These are phyloP conservation scores for Ariopsis seemanni DNA, from an alignment of 2,113 vertebrate genomes.

Conservation along the genomic window DNA sequence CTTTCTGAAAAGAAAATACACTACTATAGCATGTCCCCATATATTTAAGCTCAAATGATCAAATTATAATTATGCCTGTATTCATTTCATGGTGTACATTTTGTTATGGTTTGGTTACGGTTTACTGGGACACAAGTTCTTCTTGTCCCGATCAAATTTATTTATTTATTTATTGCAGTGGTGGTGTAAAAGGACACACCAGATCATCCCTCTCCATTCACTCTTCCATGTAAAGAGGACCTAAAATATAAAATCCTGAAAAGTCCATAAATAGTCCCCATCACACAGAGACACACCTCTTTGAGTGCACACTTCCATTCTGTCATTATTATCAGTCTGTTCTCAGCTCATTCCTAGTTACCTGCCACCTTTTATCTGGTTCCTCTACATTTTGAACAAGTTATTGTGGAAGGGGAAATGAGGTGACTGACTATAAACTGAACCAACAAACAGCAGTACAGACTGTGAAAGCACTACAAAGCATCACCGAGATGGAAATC, in stretches of 20 bases:
- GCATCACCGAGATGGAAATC: neutral
- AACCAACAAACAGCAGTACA: neutral
- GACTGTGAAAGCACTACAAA: neutral
- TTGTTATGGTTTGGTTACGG: neutral
- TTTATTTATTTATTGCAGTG: neutral
- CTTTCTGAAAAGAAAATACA: neutral
- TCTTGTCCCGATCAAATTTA: neutral
- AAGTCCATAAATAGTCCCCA: neutral
- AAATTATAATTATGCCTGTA: neutral
- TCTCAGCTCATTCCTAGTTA: conserved; percentile 16
- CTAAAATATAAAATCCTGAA: neutral
- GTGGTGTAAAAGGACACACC: neutral
- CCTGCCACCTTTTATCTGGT: conserved; percentile 10
- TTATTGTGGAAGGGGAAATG: conserved; percentile 29
- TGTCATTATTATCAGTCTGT: conserved; percentile 20
- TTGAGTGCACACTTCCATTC: neutral
- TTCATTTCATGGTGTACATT: neutral
- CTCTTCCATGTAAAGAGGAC: neutral
- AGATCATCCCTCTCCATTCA: neutral
- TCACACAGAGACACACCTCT: neutral
- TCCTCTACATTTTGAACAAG: neutral
- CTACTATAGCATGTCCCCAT: neutral
- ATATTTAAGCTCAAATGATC: neutral
- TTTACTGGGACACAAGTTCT: neutral
- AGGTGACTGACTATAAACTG: conserved; percentile 24